Base-by-base conservation (phyloP, 2,797 vertebrate genomes). In the Danio choprae region DNA sequence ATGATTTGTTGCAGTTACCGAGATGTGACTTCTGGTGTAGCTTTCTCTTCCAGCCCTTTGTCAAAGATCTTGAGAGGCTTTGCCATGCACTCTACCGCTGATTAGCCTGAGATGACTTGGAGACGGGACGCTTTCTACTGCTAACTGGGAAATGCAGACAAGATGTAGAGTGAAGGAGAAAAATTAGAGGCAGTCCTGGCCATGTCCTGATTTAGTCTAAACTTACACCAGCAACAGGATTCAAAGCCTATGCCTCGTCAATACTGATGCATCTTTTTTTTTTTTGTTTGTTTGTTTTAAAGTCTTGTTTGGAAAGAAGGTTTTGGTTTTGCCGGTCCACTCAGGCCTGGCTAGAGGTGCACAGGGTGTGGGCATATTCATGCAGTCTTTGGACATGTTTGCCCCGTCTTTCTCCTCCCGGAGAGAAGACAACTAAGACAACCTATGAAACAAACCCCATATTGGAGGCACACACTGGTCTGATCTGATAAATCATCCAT, bases 381-480 rank as follows among this genome's bases (percentile, higher is more conserved):
- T 40, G 76, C 59, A 79, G 84, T 87, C 87, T 87, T 86, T 87
- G 82, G 84, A 84, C 76, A 83, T 48, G 81, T 85, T 69, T 81
- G 70, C 83, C 84, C 84, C 88, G 82, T 92, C 93, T 90, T 93
- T 89, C 89, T 92, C 92, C 87, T 93, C 89, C 89, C 87, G 89
- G 83, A 89, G 90, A 87, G 91, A 92, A 89, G 86, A 92, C 92
- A 84, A 94, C 92, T 87, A 92, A 93, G 93, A 92, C 89, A 94
- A 93, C 91, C 93, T 93, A 91, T 91, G 76, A 80, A 85, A 85
- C 78, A 82, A 84, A 84, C 78, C 81, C 84, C 75, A 77, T 74
- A 93, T 91, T 95, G 97, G 96, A 99, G 97, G 97, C 96, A 97
- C 98, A 98, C 96, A 96, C 97, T 96, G 97, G 97, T 97, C 96